These are phyloP conservation scores for Gorsachius goisagi DNA, from an alignment of 2,113 vertebrate species.

Conservation along the genomic window DNA sequence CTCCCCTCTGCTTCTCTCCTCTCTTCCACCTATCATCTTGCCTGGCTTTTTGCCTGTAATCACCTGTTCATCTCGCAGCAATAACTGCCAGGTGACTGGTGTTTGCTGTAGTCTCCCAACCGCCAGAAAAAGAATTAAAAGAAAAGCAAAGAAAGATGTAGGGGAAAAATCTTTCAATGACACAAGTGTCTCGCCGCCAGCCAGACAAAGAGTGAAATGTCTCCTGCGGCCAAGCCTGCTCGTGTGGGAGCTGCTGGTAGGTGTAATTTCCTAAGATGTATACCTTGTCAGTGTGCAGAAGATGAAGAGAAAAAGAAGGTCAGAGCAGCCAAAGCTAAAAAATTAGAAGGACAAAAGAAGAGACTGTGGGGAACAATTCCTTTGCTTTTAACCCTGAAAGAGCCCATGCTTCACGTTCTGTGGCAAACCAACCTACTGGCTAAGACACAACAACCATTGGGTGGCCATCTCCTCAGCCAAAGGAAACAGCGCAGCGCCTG, in stretches of 20 bases:
- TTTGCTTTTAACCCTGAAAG: neutral
- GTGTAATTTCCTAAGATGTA: slow-evolving; percentile 64
- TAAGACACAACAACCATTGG: neutral
- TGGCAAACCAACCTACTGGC: neutral
- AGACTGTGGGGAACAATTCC: neutral
- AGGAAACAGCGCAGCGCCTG: neutral
- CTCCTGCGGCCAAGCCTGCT: neutral
- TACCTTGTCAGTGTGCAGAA: slow-evolving; percentile 41
- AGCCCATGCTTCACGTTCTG: neutral
- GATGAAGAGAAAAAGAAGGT: slow-evolving; percentile 57
- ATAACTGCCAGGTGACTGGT: slow-evolving; percentile 5
- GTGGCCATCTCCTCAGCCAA: neutral
- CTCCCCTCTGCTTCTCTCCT: neutral
- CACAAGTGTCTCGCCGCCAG: slow-evolving; percentile 16
- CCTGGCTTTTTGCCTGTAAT: slow-evolving; percentile 1
- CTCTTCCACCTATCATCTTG: neutral
- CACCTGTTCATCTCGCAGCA: slow-evolving; percentile 25
- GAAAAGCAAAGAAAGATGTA: neutral
- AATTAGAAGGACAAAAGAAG: slow-evolving; percentile 13
- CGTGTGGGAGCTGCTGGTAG: slow-evolving; percentile 21
- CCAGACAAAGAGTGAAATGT: neutral
- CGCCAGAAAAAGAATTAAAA: neutral
- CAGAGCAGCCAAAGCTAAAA: slow-evolving; percentile 15
- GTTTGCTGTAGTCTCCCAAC: neutral
- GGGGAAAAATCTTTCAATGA: neutral